Evolutionary conservation across 2,888 invertebrate genomes (phyloP).

Genomic region (Brachycybe producta): DNA sequence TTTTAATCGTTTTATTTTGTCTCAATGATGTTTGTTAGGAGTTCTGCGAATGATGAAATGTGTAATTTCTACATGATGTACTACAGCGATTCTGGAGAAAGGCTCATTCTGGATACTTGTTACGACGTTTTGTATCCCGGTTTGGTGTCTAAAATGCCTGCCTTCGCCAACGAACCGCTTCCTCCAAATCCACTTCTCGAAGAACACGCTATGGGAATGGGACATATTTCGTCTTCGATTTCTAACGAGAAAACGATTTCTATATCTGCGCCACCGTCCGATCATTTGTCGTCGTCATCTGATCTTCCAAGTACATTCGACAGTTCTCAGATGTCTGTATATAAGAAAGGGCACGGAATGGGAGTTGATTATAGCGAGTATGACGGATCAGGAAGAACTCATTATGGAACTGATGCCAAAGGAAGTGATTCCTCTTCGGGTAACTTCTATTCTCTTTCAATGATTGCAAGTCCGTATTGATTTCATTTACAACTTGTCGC

Average conservation of each 20-base stretch:
- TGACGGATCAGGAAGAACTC: background rate
- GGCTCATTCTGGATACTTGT: constrained; percentile 21
- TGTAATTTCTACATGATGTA: constrained; percentile 43
- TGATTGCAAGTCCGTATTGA: no score
- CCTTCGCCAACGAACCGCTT: constrained; percentile 34
- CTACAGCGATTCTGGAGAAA: constrained; percentile 32
- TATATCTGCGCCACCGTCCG: no score
- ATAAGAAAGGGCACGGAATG: constrained; percentile 7
- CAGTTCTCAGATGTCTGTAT: background rate
- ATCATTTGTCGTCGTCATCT: background rate
- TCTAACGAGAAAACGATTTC: no score
- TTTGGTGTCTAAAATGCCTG: constrained; percentile 31
- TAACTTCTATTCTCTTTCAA: no score
- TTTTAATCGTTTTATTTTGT: no score
- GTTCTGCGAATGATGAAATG: constrained; percentile 39
- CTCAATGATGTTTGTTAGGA: no score
- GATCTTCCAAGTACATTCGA: background rate
- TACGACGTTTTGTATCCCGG: constrained; percentile 23
- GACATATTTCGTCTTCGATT: background rate
- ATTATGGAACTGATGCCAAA: background rate
- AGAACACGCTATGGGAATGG: constrained; percentile 31
- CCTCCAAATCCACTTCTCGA: constrained; percentile 40
- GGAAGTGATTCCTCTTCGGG: no score
- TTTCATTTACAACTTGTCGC: no score
- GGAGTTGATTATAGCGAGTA: constrained; percentile 7